phyloP scores from a whole-genome alignment of 2,888 invertebrate species.

The Zygogramma bicolorata region DNA sequence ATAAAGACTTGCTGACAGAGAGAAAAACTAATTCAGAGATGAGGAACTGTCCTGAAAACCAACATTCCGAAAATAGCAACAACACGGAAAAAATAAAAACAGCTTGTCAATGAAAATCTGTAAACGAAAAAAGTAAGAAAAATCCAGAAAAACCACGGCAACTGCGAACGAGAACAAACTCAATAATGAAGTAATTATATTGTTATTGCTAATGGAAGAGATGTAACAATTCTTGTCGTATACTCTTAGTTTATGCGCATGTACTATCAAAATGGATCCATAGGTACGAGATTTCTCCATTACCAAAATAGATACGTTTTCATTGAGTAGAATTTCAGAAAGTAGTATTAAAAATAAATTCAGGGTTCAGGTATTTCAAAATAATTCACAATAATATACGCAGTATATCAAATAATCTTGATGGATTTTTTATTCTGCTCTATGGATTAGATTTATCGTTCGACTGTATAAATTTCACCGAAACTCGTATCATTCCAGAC shows the following conservation, averaged over 20 bases:
- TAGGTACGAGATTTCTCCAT: too few relatives aligned
- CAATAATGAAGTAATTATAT: not conserved
- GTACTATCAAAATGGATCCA: not conserved
- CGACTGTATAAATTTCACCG: conserved; percentile 5
- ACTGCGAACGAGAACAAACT: not conserved
- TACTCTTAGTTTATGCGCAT: too few relatives aligned
- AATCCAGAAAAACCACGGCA: not conserved
- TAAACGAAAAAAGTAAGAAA: not conserved
- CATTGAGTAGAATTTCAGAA: not conserved
- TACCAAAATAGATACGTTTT: too few relatives aligned
- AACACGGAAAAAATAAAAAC: not conserved
- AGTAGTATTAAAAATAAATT: not conserved
- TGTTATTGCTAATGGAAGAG: not conserved
- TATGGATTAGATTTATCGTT: too few relatives aligned
- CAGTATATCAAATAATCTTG: not conserved
- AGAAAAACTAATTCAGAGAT: too few relatives aligned
- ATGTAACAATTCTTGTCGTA: not conserved
- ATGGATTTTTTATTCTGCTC: not conserved
- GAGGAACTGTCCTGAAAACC: too few relatives aligned
- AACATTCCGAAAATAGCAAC: too few relatives aligned
- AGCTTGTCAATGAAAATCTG: not conserved
- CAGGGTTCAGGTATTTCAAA: not conserved
- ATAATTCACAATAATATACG: conserved; percentile 1
- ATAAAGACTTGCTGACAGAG: too few relatives aligned
- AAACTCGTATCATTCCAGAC: not conserved